Base-by-base conservation (phyloP, 2,888 invertebrate species). In the Podabrus alpinus region DNA sequence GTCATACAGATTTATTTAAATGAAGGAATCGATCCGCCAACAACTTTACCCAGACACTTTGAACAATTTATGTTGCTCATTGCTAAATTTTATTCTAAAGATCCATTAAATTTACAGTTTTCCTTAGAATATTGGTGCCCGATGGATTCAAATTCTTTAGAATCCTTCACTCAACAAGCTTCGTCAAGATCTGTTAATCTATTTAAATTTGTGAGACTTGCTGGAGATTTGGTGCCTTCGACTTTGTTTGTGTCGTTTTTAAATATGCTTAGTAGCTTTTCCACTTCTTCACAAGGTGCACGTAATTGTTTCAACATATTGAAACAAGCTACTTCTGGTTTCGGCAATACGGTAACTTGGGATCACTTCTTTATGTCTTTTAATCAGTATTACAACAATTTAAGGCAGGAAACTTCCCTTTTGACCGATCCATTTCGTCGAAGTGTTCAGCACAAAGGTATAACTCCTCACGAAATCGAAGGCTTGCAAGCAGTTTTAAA, bases 181-280 rank as follows among this genome's bases (percentile, higher is more conserved):
- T 89, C 90, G 5, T 91, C 93, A 0, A 90, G 94, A 71, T 92
- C 95, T 71, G 94, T 95, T 7, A 93, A 94, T 0, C 88, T 98
- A 59, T 95, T 94, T 88, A 98, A 97, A 89, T 97, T 98, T 87
- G 93, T 98, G 45, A 92, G 96, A 0, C 89, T 95, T 78, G 94
- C 97, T 62, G 96, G 97, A 66, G 96, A 96, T 87, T 90, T 95
- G 84, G 89, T 97, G 77, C 94, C 95, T 9, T 92, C 95, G 7
- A 92, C 94, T 16, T 88, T 98, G 70, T 95, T 97, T 86, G 94
- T 95, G 2, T 94, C 95, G 0, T 97, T 97, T 88, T 89, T 97
- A 78, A 93, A 92, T 80, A 96, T 98, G 92, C 89, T 98, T 80
- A 92, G 93, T 0, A 94, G 95, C 15, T 89, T 98, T 69, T 93